Evolutionary conservation across 2,113 vertebrate species (phyloP).

Genomic region (Thinocorus orbignyianus): DNA sequence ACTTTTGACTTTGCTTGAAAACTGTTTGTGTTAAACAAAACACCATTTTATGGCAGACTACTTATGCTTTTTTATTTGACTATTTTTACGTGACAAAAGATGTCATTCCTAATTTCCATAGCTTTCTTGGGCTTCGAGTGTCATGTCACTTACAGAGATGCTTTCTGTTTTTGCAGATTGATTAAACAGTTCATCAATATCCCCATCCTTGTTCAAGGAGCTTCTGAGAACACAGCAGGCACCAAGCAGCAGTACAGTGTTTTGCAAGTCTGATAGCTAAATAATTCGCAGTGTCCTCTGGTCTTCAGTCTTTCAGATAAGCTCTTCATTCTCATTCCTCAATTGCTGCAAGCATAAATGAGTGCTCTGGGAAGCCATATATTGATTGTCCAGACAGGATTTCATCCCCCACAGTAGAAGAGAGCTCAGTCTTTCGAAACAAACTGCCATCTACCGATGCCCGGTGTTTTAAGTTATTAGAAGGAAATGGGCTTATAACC

Average conservation of each 20-base stretch:
- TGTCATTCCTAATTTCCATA: not conserved
- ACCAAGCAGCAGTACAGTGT: not conserved
- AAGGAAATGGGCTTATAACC: not conserved
- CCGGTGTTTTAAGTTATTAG: not conserved
- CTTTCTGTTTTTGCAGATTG: not conserved
- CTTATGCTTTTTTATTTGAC: not conserved
- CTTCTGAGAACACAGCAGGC: not conserved
- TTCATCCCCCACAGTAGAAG: not conserved
- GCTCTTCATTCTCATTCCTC: not conserved
- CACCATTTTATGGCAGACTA: not conserved
- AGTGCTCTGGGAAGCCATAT: not conserved
- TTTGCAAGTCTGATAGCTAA: not conserved
- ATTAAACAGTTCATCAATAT: not conserved
- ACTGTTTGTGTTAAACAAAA: not conserved
- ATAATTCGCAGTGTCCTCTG: not conserved
- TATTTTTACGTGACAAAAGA: not conserved
- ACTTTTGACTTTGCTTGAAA: not conserved
- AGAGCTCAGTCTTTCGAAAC: not conserved
- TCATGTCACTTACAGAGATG: not conserved
- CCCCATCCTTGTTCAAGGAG: not conserved
- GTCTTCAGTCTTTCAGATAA: not conserved
- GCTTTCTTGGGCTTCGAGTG: not conserved
- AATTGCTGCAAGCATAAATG: not conserved
- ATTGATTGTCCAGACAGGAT: not conserved
- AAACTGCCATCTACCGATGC: not conserved